A percentile compares a stretch with the other conserved stretches of the same genome.
Evolutionary conservation across 2,888 invertebrate genomes (phyloP).

Genomic region (Masnerella sp.): DNA sequence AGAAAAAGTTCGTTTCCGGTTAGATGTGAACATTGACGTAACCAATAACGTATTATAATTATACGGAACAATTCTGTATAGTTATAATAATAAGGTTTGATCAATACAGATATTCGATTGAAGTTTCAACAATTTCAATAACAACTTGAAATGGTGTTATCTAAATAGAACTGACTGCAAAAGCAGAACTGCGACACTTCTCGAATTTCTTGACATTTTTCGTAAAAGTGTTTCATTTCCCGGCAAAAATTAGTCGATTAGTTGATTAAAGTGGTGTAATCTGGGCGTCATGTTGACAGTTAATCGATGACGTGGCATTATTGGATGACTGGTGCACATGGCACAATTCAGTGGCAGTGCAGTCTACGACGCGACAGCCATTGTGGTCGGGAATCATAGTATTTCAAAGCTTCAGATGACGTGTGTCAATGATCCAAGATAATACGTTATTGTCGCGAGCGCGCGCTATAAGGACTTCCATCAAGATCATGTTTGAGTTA

Average conservation of each 20-base stretch:
- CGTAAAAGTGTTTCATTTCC: too few species aligned
- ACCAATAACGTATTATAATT: too few species aligned
- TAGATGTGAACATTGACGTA: too few species aligned
- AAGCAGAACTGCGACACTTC: too few species aligned
- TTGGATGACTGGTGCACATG: constrained; percentile 48
- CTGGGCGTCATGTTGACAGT: constrained; percentile 40
- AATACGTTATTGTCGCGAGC: constrained; percentile 43
- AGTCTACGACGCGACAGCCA: constrained; percentile 41
- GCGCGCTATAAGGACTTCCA: constrained; percentile 31
- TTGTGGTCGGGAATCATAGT: constrained; percentile 44
- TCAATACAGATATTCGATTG: too few species aligned
- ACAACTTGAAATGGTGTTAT: too few species aligned
- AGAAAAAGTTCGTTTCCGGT: too few species aligned
- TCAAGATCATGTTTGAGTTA: constrained; percentile 36
- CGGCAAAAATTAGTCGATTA: constrained; percentile 39
- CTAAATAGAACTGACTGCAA: too few species aligned
- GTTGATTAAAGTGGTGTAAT: constrained; percentile 31
- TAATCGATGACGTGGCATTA: constrained; percentile 48
- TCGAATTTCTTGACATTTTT: too few species aligned
- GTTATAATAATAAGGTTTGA: too few species aligned
- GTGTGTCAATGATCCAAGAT: constrained; percentile 53
- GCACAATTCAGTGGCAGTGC: constrained; percentile 40
- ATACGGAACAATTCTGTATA: too few species aligned
- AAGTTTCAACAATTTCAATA: too few species aligned
- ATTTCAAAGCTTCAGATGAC: constrained; percentile 45